Evolutionary conservation across 2,113 vertebrate genomes (phyloP).

Genomic region (Tetrax tetrax): DNA sequence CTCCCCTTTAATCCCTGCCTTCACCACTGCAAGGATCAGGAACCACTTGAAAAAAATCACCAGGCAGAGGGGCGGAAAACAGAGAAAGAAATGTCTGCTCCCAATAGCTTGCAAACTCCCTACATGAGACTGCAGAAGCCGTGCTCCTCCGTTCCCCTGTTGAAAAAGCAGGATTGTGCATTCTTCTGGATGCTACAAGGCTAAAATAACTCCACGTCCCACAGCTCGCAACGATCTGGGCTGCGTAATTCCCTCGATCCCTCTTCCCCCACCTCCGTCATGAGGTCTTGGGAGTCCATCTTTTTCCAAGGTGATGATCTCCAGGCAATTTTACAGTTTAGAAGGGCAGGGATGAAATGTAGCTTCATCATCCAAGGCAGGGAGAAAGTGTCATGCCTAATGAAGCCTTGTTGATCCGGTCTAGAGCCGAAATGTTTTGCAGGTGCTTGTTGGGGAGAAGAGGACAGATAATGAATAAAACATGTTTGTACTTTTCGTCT

Average conservation of each 20-base stretch:
- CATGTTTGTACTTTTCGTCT: slow-evolving; percentile 59
- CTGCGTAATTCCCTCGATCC: background rate
- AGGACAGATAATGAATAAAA: slow-evolving; percentile 77
- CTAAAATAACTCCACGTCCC: rapidly evolving
- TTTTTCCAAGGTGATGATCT: background rate
- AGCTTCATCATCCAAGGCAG: background rate
- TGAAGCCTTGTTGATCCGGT: background rate
- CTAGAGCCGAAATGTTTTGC: slow-evolving; percentile 57
- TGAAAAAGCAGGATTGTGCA: background rate
- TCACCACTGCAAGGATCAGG: background rate
- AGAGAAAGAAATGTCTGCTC: background rate
- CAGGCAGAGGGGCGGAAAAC: background rate
- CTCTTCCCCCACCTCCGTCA: background rate
- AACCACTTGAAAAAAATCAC: background rate
- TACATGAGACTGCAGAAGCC: background rate
- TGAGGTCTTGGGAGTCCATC: background rate
- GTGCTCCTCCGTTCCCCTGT: background rate
- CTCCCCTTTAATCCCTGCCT: background rate
- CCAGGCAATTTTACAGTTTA: background rate
- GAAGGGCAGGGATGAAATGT: background rate
- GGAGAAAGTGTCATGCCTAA: slow-evolving; percentile 49
- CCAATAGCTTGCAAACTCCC: background rate
- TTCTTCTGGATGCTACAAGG: background rate
- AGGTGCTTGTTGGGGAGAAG: slow-evolving; percentile 71
- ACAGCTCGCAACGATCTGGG: rapidly evolving